phyloP scores from a whole-genome alignment of 2,113 vertebrate genomes.

The Haemorhous mexicanus region DNA sequence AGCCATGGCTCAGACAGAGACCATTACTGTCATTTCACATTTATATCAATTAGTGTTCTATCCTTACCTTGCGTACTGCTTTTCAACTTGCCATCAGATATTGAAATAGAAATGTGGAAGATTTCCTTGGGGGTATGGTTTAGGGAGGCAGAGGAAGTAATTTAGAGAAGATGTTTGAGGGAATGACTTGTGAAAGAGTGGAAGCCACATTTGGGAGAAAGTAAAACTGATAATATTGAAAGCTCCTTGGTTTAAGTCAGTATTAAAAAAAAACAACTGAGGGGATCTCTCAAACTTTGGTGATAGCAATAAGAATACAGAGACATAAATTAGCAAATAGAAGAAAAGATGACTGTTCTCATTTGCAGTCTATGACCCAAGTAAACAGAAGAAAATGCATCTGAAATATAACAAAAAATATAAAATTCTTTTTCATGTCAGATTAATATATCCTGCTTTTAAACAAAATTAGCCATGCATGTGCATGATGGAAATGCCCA shows the following conservation, averaged over 20 bases:
- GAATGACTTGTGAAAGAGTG: not conserved
- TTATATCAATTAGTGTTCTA: not conserved
- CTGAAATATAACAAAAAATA: not conserved
- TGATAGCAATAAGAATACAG: not conserved
- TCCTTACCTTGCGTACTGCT: not conserved
- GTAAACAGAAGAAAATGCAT: not conserved
- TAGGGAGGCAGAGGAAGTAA: not conserved
- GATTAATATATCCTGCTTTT: not conserved
- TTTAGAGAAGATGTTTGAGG: not conserved
- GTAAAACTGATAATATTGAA: not conserved
- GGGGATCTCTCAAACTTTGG: not conserved
- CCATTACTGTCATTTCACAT: slow-evolving; percentile 6
- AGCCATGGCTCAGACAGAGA: not conserved
- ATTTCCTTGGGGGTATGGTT: not conserved
- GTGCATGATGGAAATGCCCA: not conserved
- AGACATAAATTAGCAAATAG: not conserved
- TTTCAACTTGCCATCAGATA: slow-evolving; percentile 2
- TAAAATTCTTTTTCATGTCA: no score
- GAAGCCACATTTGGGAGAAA: not conserved
- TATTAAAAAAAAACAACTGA: not conserved
- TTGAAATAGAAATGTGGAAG: slow-evolving; percentile 21
- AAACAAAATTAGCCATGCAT: not conserved
- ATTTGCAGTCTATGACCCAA: not conserved
- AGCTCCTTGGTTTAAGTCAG: not conserved
- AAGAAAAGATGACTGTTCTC: not conserved